Evolutionary conservation across 2,113 vertebrate genomes (phyloP), one percentile per base, ranked within the genome.

Genomic region (Nothoprocta perdicaria): DNA sequence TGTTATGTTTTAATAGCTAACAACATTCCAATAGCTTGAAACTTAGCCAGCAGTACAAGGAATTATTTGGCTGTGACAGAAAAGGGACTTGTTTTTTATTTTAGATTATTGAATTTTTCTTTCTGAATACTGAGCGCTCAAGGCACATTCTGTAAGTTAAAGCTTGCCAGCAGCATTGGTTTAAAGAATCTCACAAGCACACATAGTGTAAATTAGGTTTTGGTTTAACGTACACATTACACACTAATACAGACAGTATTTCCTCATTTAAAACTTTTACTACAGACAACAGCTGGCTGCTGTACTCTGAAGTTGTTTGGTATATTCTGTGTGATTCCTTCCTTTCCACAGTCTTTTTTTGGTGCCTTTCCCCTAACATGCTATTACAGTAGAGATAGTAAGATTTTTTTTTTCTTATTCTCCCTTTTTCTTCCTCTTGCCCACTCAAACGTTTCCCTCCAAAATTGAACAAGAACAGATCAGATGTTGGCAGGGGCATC

Each of bases 401-500:
- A 5, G 38, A 27, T 12, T 27, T 26, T 45, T 26, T 43, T 57
- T 57, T 55, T 24, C 50, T 46, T 46, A 6, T 12, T 10, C 19
- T 69, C 16, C 40, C n/a, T 76, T 92, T 78, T 93, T 77, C 41
- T 45, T 72, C 12, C 17, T 68, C 52, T 57, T 13, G 82, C 8
- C 60, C 18, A 50, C n/a, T 31, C 41, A 81, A 84, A 33, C 58
- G 69, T 90, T 81, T 84, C 21, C 19, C 21, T 94, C 50, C 58
- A 58, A 40, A 90, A 90, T 69, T 73, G 79, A 84, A 76, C 52
- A 86, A 74, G 55, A 92, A 55, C 58, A 74, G 11, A 27, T 84
- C 58, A 77, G 61, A 74, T 87, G 89, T 87, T 35, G 45, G 38
- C 33, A 74, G 19, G 86, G 79, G 41, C 27, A 6, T 50, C 55